phyloP scores from a whole-genome alignment of 2,113 vertebrate species.

The Erythrolamprus reginae region DNA sequence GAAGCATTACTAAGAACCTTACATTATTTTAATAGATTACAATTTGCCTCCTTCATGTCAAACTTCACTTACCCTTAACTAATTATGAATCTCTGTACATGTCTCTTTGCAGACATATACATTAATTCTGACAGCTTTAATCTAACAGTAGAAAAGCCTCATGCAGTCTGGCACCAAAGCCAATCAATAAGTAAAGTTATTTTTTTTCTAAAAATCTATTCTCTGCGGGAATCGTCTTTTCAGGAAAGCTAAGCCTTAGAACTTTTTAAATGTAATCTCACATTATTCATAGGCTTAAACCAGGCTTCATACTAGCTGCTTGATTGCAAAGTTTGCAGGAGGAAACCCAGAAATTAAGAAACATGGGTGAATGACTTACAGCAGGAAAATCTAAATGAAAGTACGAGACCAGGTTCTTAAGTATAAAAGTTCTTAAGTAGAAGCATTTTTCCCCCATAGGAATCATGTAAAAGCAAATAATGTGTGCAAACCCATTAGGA shows the following conservation, averaged over 20 bases:
- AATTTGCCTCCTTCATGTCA: not conserved
- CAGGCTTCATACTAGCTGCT: too few relatives aligned
- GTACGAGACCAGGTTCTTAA: too few relatives aligned
- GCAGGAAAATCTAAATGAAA: not conserved
- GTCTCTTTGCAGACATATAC: not conserved
- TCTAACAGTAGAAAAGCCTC: not conserved
- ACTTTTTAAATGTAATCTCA: not conserved
- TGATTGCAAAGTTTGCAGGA: not conserved
- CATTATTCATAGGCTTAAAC: not conserved
- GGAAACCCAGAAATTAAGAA: not conserved
- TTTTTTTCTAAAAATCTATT: not conserved
- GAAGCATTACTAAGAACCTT: not conserved
- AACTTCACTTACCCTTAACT: not conserved
- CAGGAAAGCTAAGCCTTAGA: not conserved
- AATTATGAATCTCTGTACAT: constrained; percentile 2
- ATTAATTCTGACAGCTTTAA: not conserved
- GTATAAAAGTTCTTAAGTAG: too few relatives aligned
- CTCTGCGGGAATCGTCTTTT: not conserved
- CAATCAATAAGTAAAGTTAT: not conserved
- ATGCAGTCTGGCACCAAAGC: constrained; percentile 50
- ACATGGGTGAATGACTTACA: not conserved
- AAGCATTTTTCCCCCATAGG: too few relatives aligned
- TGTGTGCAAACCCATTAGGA: too few relatives aligned
- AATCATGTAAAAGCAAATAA: too few relatives aligned
- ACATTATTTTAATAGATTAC: not conserved